A percentile compares a stretch with the other conserved stretches of the same genome.
Evolutionary conservation across 2,113 vertebrate species (phyloP).

Genomic region (Tauraco erythrolophus): DNA sequence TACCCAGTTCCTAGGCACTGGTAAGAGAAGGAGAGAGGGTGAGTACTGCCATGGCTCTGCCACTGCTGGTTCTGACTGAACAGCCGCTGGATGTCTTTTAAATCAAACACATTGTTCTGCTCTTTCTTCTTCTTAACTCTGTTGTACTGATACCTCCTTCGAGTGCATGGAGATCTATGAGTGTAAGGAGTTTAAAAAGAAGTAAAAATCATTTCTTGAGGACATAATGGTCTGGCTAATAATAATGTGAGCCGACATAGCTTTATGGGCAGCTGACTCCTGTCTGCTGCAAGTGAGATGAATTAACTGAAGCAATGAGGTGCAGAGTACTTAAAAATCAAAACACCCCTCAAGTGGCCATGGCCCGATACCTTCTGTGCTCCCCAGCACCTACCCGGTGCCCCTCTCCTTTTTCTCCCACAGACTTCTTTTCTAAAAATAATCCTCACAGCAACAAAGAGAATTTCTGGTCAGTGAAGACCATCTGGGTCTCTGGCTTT

Average conservation of each 20-base stretch:
- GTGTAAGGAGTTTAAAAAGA: background rate
- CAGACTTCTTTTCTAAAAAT: background rate
- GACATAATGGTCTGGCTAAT: background rate
- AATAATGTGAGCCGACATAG: background rate
- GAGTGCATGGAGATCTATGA: background rate
- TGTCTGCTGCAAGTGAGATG: background rate
- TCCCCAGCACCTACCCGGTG: background rate
- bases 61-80: background rate
- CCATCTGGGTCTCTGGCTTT: conserved; percentile 47
- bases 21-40: background rate
- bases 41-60: background rate
- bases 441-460: conserved; percentile 32
- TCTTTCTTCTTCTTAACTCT: background rate
- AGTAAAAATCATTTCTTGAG: background rate
- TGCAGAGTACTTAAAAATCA: background rate
- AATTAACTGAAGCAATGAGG: background rate
- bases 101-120: background rate
- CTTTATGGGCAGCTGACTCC: background rate
- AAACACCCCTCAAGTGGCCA: background rate
- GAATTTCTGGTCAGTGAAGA: conserved; percentile 8
- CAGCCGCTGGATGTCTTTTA: background rate
- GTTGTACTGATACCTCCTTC: background rate
- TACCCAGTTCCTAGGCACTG: background rate
- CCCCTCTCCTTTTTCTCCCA: background rate
- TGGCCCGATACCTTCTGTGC: background rate